These are phyloP conservation scores for Eupeodes luniger DNA, from an alignment of 2,888 invertebrate species.

Conservation along the genomic window DNA sequence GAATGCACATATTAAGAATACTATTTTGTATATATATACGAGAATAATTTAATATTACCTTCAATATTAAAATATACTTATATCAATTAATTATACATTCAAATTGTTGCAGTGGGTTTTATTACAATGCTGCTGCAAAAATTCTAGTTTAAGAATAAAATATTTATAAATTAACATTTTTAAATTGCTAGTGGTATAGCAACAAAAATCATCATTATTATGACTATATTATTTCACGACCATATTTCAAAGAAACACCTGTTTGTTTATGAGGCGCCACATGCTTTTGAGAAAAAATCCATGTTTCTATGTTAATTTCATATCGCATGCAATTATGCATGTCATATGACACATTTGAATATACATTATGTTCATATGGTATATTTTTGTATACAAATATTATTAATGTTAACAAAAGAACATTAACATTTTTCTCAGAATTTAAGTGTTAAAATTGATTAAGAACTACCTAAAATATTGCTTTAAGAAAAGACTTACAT, in stretches of 20 bases:
- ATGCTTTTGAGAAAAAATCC: background rate
- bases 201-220: background rate
- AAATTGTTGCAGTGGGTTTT: background rate
- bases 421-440: too few relatives aligned
- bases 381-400: too few relatives aligned
- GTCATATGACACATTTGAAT: background rate
- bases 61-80: background rate
- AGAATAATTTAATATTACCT: too few relatives aligned
- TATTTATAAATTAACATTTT: background rate
- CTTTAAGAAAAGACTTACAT: too few relatives aligned
- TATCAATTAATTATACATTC: background rate
- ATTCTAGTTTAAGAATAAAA: background rate
- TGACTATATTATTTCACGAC: background rate
- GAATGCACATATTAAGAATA: too few relatives aligned
- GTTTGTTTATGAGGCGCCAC: slow-evolving; percentile 14
- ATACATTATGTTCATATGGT: background rate
- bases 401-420: too few relatives aligned
- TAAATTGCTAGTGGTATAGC: background rate
- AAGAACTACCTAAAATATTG: too few relatives aligned
- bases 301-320: background rate
- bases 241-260: background rate
- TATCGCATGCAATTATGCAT: background rate
- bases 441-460: too few relatives aligned
- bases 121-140: background rate
- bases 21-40: too few relatives aligned